A percentile compares a stretch with the other conserved stretches of the same genome.
These are phyloP conservation scores for Metacarcinus magister DNA, from an alignment of 2,888 invertebrate species.

Conservation along the genomic window DNA sequence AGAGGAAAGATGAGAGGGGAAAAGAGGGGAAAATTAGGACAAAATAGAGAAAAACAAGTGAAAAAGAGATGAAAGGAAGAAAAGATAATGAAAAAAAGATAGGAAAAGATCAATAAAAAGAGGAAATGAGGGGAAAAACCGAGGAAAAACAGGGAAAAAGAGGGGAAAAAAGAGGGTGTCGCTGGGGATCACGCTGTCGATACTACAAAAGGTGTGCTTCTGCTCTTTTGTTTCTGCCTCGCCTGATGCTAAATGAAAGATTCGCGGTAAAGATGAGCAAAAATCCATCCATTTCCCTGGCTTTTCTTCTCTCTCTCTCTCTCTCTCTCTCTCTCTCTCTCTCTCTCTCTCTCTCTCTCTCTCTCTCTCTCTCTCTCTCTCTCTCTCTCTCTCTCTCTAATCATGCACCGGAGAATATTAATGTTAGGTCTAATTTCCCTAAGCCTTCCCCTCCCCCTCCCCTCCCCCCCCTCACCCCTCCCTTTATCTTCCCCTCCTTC, in stretches of 20 bases:
- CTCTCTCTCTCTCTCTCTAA: background rate
- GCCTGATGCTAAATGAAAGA: background rate
- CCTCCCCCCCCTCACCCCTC: background rate
- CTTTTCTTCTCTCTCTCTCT: conserved; percentile 4
- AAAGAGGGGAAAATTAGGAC: background rate
- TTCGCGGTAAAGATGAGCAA: background rate
- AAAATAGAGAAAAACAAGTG: background rate
- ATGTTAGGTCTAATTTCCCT: conserved; percentile 48
- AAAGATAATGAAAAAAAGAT: too few relatives aligned
- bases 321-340: too few relatives aligned
- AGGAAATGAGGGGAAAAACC: background rate
- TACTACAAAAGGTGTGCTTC: background rate
- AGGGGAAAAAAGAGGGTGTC: background rate
- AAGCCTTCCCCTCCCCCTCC: background rate
- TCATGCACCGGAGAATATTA: conserved; percentile 35
- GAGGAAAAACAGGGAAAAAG: too few relatives aligned
- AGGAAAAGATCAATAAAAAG: background rate
- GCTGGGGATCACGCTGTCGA: background rate
- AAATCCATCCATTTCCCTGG: background rate
- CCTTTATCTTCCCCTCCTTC: background rate
- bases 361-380: conserved; percentile 14
- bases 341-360: conserved; percentile 14
- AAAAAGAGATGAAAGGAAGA: background rate
- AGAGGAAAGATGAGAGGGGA: too few relatives aligned
- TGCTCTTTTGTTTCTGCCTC: background rate